Percentiles rank a stretch among this genome's conserved stretches.
Conservation (phyloP, 64 coral and sea anemone genomes). For the Actinia equina region DNA sequence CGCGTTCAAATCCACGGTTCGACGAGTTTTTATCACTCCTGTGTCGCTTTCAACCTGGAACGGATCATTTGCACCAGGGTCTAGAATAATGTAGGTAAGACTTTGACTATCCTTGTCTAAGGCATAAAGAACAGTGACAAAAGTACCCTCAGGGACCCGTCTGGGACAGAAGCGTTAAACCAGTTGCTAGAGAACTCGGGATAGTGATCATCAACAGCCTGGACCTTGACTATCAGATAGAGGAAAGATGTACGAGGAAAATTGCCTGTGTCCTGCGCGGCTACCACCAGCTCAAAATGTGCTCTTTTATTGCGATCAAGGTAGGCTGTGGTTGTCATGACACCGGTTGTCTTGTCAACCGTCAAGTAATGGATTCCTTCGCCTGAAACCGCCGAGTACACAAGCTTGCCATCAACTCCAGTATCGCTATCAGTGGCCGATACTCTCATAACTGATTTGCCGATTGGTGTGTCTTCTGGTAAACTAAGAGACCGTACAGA, state of each 20-base stretch:
- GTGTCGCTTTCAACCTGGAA: slow-evolving; percentile 38
- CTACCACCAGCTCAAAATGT: slow-evolving; percentile 40
- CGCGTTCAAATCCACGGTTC: background rate
- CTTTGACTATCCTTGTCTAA: slow-evolving; percentile 39
- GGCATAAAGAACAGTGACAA: slow-evolving; percentile 62
- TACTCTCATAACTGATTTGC: slow-evolving; percentile 46
- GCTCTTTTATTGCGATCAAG: slow-evolving; percentile 30
- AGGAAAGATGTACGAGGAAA: slow-evolving; percentile 27
- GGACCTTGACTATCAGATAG: slow-evolving; percentile 33
- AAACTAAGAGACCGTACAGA: slow-evolving; percentile 21
- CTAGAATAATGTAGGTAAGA: slow-evolving; percentile 4
- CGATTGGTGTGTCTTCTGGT: slow-evolving; percentile 28
- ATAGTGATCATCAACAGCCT: slow-evolving; percentile 38
- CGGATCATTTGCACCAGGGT: background rate
- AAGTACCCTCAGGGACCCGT: slow-evolving; percentile 43
- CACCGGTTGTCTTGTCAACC: slow-evolving; percentile 41
- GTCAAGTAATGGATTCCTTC: slow-evolving; percentile 42
- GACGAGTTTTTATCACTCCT: slow-evolving; percentile 63
- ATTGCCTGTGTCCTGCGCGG: slow-evolving; percentile 34
- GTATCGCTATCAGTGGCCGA: slow-evolving; percentile 25
- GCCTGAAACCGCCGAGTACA: slow-evolving; percentile 47
- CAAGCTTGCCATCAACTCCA: slow-evolving; percentile 11
- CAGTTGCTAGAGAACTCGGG: slow-evolving; percentile 34
- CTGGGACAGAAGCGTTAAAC: slow-evolving; percentile 45
- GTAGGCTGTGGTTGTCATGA: slow-evolving; percentile 22